phyloP scores from a whole-genome alignment of 2,113 vertebrate species.

The Centrocercus urophasianus region DNA sequence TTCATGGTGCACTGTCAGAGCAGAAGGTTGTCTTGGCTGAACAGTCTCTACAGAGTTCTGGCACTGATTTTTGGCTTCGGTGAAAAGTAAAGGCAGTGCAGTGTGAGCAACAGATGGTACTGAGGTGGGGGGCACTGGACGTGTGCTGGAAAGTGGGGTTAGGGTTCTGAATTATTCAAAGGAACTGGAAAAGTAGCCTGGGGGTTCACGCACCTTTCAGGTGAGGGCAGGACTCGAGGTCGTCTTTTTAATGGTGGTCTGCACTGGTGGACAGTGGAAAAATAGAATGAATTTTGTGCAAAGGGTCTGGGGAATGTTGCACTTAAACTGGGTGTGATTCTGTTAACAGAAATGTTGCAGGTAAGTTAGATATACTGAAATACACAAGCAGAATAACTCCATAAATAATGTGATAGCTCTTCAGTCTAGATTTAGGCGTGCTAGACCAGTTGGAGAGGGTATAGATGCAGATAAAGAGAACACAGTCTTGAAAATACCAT shows the following conservation, averaged over 20 bases:
- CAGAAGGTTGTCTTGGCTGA: slow-evolving; percentile 17
- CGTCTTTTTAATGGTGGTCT: not conserved
- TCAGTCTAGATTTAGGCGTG: not conserved
- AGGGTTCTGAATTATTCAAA: not conserved
- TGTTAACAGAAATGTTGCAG: not conserved
- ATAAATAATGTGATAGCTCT: accelerated
- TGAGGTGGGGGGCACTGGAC: not conserved
- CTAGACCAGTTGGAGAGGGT: not conserved
- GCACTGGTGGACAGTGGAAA: not conserved
- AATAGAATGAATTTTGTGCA: not conserved
- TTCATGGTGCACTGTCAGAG: slow-evolving; percentile 5
- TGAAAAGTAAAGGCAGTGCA: not conserved
- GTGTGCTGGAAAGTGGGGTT: not conserved
- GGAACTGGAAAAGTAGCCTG: not conserved
- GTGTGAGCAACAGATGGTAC: slow-evolving; percentile 39
- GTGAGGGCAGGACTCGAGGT: not conserved
- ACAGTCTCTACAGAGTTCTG: slow-evolving; percentile 23
- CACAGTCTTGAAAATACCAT: not conserved
- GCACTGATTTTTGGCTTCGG: slow-evolving; percentile 33
- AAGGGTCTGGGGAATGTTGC: not conserved
- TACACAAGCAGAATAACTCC: not conserved
- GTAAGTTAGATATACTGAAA: not conserved
- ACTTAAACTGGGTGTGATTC: not conserved
- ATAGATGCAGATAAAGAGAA: not conserved
- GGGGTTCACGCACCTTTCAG: not conserved